Evolutionary conservation across 2,888 invertebrate genomes (phyloP).

Genomic region (Eumerus sabulonum): DNA sequence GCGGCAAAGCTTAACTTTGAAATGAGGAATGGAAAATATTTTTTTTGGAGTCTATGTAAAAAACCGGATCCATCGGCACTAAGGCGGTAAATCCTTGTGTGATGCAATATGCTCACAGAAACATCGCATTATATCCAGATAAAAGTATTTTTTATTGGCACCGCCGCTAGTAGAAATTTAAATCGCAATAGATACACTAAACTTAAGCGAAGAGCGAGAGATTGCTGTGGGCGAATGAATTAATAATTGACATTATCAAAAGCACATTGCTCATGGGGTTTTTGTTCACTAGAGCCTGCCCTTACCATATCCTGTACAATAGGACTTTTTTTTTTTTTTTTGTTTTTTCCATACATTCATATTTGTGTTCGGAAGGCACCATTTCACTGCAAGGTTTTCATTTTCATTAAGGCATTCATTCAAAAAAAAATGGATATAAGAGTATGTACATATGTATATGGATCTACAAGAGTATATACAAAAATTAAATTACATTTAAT

Average conservation of each 20-base stretch:
- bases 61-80: too few species aligned
- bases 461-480: too few species aligned
- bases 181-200: slow-evolving; percentile 10
- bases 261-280: slow-evolving; percentile 25
- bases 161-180: slow-evolving; percentile 36
- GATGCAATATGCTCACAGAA: slow-evolving; percentile 34
- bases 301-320: not conserved
- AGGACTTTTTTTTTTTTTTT: not conserved
- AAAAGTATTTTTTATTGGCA: slow-evolving; percentile 29
- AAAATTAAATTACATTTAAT: too few species aligned
- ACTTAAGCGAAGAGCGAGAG: not conserved
- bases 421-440: too few species aligned
- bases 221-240: slow-evolving; percentile 36
- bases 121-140: not conserved
- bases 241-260: slow-evolving; percentile 52
- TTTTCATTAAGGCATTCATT: too few species aligned
- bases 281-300: slow-evolving; percentile 5
- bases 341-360: not conserved
- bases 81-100: slow-evolving; percentile 15
- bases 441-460: too few species aligned
- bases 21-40: too few species aligned
- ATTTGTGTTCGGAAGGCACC: too few species aligned
- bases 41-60: too few species aligned
- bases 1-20: too few species aligned
- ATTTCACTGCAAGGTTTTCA: too few species aligned